Base-by-base conservation (phyloP, 2,888 invertebrate genomes). In the Ormyrus nitidulus region DNA sequence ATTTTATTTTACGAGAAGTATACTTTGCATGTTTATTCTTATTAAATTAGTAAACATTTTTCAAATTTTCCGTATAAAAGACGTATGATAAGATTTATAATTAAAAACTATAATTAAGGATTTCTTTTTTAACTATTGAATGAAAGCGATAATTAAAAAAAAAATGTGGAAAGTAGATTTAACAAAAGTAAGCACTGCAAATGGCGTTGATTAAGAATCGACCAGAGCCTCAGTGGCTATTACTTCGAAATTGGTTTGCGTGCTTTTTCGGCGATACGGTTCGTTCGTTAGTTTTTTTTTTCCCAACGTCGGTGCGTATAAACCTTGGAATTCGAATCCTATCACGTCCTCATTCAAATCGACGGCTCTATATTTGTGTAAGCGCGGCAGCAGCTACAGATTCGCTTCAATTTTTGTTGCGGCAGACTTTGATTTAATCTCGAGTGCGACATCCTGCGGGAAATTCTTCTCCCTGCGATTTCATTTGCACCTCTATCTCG, bases 341-440 rank as follows among this genome's bases (percentile, higher is more conserved):
- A 51, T 61, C 72, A 13, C 48, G 65, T 66, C 62, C 65, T 8
- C 77, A 65, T 59, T 65, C 53, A 53, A 77, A 72, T 66, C 58
- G 59, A 53, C 59, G 54, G n/a, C 11, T 51, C 13, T 58, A 71
- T 65, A 66, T 77, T 77, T 61, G 66, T 59, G 48, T 34, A 10
- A 19, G 10, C n/a, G 11, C 51, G 11, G 48, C 48, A 19, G 11
- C 51, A 34, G 48, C 48, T 19, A 44, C 34, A 11, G 58, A 48
- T 64, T 54, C n/a, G 5, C 4, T 48, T 48, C 53, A 64, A 74
- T 34, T 54, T 61, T 69, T 62, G 58, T 10, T 9, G 49, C 49
- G 34, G n/a, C 44, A 6, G 46, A 46, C 48, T 71, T 79, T 75
- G 70, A 79, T 79, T 79, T 75, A 75, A 79, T 79, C 71, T 65